A percentile compares a stretch with the other conserved stretches of the same genome.
Conservation (phyloP, 2,888 invertebrate species). For the Cataglyphis albicans region DNA sequence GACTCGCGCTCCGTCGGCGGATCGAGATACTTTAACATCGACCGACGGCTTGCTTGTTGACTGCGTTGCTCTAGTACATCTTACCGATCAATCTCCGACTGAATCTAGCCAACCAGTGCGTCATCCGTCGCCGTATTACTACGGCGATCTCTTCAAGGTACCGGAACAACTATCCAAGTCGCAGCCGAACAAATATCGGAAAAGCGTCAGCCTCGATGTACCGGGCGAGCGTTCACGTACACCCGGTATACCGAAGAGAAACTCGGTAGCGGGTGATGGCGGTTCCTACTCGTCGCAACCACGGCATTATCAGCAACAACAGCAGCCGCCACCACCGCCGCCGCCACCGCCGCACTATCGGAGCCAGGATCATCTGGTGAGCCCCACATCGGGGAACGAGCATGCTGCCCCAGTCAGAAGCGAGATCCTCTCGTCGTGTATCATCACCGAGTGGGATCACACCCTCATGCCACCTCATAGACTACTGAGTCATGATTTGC, state of each 20-base stretch:
- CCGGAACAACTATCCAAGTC: constrained; percentile 85
- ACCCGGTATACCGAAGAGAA: constrained; percentile 88
- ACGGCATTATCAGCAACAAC: constrained; percentile 72
- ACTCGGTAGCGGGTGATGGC: constrained; percentile 91
- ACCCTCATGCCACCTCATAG: constrained; percentile 92
- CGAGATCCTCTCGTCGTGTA: constrained; percentile 84
- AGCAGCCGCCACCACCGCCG: constrained; percentile 69
- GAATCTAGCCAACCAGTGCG: constrained; percentile 88
- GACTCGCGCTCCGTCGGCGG: constrained; percentile 64
- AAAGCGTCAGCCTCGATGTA: constrained; percentile 91
- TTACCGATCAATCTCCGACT: constrained; percentile 86
- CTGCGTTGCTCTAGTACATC: constrained; percentile 81
- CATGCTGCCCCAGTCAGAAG: constrained; percentile 78
- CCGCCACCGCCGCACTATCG: constrained; percentile 65
- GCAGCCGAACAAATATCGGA: constrained; percentile 87
- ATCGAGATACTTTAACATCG: constrained; percentile 70
- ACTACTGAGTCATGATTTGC: constrained; percentile 87
- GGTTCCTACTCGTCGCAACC: constrained; percentile 85
- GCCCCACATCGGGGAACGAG: constrained; percentile 81
- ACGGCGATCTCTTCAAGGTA: constrained; percentile 91
- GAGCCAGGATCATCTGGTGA: constrained; percentile 78
- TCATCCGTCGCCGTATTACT: constrained; percentile 94
- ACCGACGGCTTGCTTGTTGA: constrained; percentile 75
- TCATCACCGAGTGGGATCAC: constrained; percentile 85
- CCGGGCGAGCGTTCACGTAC: constrained; percentile 90